Evolutionary conservation across 1,140 invertebrate genomes (phyloP).

Genomic region (Goniozus legneri): DNA sequence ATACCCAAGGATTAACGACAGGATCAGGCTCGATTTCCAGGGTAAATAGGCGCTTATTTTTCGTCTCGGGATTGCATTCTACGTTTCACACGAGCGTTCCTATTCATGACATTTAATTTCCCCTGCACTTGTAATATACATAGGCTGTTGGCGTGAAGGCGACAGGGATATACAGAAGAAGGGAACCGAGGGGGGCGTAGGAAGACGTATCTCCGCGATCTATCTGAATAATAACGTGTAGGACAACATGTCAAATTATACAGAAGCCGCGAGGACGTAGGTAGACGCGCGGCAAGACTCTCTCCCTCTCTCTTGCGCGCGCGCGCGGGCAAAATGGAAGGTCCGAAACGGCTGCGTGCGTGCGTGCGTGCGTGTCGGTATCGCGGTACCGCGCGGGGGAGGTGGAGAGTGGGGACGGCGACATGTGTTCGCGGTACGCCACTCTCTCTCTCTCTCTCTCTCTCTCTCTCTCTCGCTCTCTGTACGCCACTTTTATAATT

Average conservation of each 20-base stretch:
- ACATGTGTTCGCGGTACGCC: slow-evolving; percentile 46
- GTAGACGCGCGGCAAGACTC: slow-evolving; percentile 28
- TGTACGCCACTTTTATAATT: slow-evolving; percentile 45
- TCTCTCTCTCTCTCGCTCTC: no score
- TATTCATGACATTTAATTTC: slow-evolving; percentile 26
- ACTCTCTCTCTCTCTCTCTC: no score
- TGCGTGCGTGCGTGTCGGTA: slow-evolving; percentile 25
- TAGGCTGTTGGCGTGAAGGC: slow-evolving; percentile 1
- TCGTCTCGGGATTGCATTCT: no score
- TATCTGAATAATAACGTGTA: slow-evolving; percentile 57
- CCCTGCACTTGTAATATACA: no score
- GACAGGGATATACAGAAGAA: slow-evolving; percentile 11
- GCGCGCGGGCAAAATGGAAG: slow-evolving; percentile 23
- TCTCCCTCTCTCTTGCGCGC: no score
- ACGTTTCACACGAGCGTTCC: background rate
- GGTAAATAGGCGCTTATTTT: no score
- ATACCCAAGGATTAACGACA: no score
- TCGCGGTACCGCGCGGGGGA: slow-evolving; percentile 21
- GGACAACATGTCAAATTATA: slow-evolving; percentile 57
- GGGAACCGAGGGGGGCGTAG: slow-evolving; percentile 5
- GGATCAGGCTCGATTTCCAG: no score
- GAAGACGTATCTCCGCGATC: slow-evolving; percentile 47
- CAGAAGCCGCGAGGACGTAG: slow-evolving; percentile 41
- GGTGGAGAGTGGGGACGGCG: slow-evolving; percentile 15
- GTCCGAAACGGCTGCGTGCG: slow-evolving; percentile 14